A percentile compares a stretch with the other conserved stretches of the same genome.
Conservation (phyloP, 1,140 invertebrate species). For the Ceratosolen solmsi region DNA sequence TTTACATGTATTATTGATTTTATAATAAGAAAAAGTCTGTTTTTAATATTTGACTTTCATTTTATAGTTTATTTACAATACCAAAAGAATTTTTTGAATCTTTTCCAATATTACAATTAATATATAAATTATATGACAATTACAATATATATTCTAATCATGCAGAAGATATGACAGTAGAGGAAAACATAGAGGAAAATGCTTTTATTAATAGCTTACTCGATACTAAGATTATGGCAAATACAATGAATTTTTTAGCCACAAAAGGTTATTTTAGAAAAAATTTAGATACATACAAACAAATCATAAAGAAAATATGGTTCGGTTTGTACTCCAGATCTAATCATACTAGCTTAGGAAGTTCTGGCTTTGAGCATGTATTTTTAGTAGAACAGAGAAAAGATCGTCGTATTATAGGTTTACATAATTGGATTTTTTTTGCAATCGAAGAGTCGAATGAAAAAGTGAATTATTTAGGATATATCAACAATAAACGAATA, state of each 20-base stretch:
- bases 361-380: conserved; percentile 74
- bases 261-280: conserved; percentile 64
- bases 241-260: conserved; percentile 73
- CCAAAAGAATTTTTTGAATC: conserved; percentile 31
- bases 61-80: conserved; percentile 55
- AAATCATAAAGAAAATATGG: conserved; percentile 83
- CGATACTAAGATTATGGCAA: conserved; percentile 73
- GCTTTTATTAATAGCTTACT: conserved; percentile 74
- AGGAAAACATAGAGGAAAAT: conserved; percentile 72
- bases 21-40: no score
- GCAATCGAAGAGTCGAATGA: conserved; percentile 67
- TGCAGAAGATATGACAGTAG: conserved; percentile 71
- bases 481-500: conserved; percentile 58
- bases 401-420: conserved; percentile 67
- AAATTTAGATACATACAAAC: conserved; percentile 72
- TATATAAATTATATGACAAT: conserved; percentile 64
- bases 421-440: conserved; percentile 76
- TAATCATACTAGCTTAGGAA: conserved; percentile 62
- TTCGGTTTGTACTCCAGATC: conserved; percentile 83
- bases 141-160: conserved; percentile 64
- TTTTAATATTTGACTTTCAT: neutral
- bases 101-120: conserved; percentile 55
- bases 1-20: no score
- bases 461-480: conserved; percentile 72
- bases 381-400: conserved; percentile 74